Evolutionary conservation across 2,888 invertebrate species (phyloP).

Genomic region (Mystacides longicornis): DNA sequence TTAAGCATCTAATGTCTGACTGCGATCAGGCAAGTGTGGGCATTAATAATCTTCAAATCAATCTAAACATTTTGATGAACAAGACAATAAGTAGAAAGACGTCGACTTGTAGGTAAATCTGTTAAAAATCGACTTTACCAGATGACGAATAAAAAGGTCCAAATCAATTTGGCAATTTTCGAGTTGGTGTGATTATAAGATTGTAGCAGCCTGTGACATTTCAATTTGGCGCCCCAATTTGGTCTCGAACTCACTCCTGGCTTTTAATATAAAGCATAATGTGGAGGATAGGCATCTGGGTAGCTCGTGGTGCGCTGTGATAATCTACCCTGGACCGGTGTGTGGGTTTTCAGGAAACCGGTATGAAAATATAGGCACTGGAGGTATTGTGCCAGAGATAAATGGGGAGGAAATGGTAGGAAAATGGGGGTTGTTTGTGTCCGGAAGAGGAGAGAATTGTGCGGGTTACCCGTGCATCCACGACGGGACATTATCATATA

Average conservation of each 20-base stretch:
- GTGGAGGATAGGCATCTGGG: not conserved
- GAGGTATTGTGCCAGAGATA: not conserved
- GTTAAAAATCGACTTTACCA: too few relatives aligned
- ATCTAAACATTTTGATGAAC: too few relatives aligned
- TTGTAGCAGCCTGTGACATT: not conserved
- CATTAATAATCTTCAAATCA: too few relatives aligned
- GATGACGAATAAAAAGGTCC: too few relatives aligned
- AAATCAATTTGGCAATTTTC: too few relatives aligned
- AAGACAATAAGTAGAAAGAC: too few relatives aligned
- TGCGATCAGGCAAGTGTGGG: too few relatives aligned
- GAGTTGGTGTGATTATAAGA: too few relatives aligned
- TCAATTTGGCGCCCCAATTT: constrained; percentile 9
- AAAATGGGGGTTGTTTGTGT: not conserved
- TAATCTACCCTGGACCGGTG: not conserved
- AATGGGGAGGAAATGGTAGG: constrained; percentile 2
- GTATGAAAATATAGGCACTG: not conserved
- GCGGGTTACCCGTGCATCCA: not conserved
- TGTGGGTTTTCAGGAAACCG: not conserved
- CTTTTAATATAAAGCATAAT: constrained; percentile 13
- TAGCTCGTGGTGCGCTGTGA: too few relatives aligned
- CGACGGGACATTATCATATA: not conserved
- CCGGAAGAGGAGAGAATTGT: constrained; percentile 1
- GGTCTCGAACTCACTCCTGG: constrained; percentile 2
- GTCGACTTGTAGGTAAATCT: too few relatives aligned
- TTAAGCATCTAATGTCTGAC: too few relatives aligned